Evolutionary conservation across 92 coral and sea anemone species (phyloP).

Genomic region (Palythoa caribaeorum): DNA sequence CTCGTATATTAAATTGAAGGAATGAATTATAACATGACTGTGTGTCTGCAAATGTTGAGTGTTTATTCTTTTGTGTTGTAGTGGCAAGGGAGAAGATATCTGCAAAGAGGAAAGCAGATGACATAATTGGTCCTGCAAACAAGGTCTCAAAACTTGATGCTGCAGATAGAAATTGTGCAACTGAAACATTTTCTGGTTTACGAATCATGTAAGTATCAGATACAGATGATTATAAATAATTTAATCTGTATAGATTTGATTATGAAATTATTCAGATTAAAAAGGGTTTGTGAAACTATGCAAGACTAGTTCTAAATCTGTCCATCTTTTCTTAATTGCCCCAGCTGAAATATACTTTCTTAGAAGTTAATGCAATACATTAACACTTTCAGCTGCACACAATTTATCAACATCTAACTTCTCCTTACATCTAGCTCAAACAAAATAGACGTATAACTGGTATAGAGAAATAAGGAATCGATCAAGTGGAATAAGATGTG

Average conservation of each 20-base stretch:
- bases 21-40: neutral
- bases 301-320: neutral
- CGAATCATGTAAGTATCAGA: constrained; percentile 68
- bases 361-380: no score
- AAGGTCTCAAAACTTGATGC: constrained; percentile 31
- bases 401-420: no score
- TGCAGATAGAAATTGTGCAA: constrained; percentile 52
- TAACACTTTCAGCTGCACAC: no score
- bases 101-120: constrained; percentile 46
- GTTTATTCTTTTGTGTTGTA: neutral
- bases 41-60: neutral
- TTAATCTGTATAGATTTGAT: neutral
- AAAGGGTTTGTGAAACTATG: neutral
- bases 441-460: no score
- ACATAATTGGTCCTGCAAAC: constrained; percentile 42
- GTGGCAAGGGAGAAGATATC: neutral
- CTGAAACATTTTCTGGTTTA: constrained; percentile 84
- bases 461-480: no score
- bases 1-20: no score
- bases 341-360: neutral
- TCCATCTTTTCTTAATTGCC: neutral
- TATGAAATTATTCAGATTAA: neutral
- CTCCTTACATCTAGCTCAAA: no score
- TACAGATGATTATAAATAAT: neutral
- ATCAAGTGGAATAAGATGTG: no score